A percentile compares a stretch with the other conserved stretches of the same genome.
These are phyloP conservation scores for Patella depressa DNA, from an alignment of 2,888 invertebrate species.

Conservation along the genomic window DNA sequence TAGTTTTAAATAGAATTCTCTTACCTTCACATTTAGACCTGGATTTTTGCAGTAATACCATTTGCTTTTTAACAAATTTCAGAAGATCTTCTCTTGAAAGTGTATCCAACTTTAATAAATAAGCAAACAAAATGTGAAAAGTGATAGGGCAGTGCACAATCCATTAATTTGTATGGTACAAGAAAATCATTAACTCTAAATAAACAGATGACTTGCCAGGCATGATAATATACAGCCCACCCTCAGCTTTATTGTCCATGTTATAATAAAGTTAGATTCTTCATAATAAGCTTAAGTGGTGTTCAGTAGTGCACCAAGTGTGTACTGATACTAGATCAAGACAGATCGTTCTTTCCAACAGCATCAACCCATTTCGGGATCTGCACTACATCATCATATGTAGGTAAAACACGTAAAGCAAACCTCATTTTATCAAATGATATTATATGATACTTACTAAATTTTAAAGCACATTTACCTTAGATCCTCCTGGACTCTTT, in stretches of 20 bases:
- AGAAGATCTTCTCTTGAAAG: conserved; percentile 69
- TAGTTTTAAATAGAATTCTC: too few species aligned
- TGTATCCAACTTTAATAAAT: conserved; percentile 62
- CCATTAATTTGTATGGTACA: conserved; percentile 4
- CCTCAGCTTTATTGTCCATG: too few species aligned
- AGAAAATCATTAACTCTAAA: neutral
- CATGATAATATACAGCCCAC: neutral
- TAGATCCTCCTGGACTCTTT: conserved; percentile 29
- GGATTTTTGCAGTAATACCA: conserved; percentile 66
- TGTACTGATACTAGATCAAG: too few species aligned
- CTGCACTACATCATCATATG: too few species aligned
- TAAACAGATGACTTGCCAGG: neutral
- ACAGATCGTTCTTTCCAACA: too few species aligned
- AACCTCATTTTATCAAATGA: too few species aligned
- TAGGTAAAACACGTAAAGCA: too few species aligned
- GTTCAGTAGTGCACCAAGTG: too few species aligned
- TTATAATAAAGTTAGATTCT: too few species aligned
- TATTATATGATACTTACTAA: too few species aligned
- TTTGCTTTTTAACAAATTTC: conserved; percentile 71
- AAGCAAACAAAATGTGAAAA: conserved; percentile 12
- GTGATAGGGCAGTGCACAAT: neutral
- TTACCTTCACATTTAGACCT: conserved; percentile 68
- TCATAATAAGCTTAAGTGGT: too few species aligned
- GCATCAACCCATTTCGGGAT: too few species aligned
- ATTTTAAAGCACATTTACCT: conserved; percentile 14